These are phyloP conservation scores for Cyrtorhinus lividipennis DNA, from an alignment of 1,140 invertebrate genomes.

Conservation along the genomic window DNA sequence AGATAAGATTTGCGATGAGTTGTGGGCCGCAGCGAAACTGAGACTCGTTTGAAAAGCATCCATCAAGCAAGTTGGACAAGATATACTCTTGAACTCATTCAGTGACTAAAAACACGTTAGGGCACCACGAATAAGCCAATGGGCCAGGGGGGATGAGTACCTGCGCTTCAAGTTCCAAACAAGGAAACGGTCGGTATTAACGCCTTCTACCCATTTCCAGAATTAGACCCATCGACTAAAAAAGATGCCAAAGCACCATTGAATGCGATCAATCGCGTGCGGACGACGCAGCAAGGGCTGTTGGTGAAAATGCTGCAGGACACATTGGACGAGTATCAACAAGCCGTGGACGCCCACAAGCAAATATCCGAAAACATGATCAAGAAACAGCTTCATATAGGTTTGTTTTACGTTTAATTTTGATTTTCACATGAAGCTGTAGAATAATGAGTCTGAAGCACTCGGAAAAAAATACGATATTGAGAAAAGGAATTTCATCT, in stretches of 20 bases:
- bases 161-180: too few species aligned
- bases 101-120: too few species aligned
- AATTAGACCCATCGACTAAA: background rate
- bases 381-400: constrained; percentile 17
- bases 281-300: constrained; percentile 10
- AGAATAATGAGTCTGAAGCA: background rate
- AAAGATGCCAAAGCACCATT: background rate
- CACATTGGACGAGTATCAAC: constrained; percentile 7
- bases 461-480: background rate
- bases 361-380: constrained; percentile 14
- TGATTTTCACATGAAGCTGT: background rate
- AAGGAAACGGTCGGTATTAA: too few species aligned
- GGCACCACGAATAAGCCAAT: too few species aligned
- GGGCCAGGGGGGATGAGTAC: too few species aligned
- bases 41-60: too few species aligned
- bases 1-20: too few species aligned
- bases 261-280: constrained; percentile 24
- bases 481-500: constrained; percentile 9
- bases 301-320: constrained; percentile 11
- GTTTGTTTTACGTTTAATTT: too few species aligned
- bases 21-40: too few species aligned
- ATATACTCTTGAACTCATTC: too few species aligned
- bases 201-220: too few species aligned
- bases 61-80: too few species aligned
- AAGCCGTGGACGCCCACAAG: constrained; percentile 7